Evolutionary conservation across 2,888 invertebrate species (phyloP).

Genomic region (Eumacrocentrus americanus): DNA sequence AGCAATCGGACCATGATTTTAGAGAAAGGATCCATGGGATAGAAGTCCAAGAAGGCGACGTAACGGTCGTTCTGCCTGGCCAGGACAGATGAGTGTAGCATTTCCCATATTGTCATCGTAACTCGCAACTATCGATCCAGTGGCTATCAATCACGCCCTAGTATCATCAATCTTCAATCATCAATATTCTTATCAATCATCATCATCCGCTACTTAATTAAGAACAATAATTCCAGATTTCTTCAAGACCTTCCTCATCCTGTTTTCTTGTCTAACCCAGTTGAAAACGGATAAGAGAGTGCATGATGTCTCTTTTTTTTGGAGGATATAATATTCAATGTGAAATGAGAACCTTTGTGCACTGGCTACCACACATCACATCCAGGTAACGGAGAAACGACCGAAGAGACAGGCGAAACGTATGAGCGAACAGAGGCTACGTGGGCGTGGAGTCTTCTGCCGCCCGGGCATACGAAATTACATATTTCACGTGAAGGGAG

Average conservation of each 20-base stretch:
- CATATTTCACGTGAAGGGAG: slow-evolving; percentile 21
- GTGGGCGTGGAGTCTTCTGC: slow-evolving; percentile 25
- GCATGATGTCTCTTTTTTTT: no score
- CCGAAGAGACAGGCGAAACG: slow-evolving; percentile 26
- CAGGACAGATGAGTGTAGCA: slow-evolving; percentile 57
- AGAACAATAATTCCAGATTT: no score
- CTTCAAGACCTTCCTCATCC: no score
- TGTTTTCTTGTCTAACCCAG: no score
- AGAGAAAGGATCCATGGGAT: slow-evolving; percentile 12
- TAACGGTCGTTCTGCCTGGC: slow-evolving; percentile 59
- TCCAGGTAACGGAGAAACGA: slow-evolving; percentile 25
- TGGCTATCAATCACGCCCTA: slow-evolving; percentile 17
- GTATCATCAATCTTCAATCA: no score
- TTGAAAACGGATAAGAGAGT: no score
- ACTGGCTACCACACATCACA: slow-evolving; percentile 26
- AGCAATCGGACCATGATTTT: not conserved
- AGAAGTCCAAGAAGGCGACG: slow-evolving; percentile 29
- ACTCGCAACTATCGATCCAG: slow-evolving; percentile 36
- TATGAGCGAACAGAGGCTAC: slow-evolving; percentile 29
- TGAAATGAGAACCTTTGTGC: slow-evolving; percentile 23
- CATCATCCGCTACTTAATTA: no score
- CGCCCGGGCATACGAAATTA: slow-evolving; percentile 25
- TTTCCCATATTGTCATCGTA: slow-evolving; percentile 56
- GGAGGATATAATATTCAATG: no score
- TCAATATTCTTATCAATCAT: no score